Base-by-base conservation (phyloP, 2,888 invertebrate genomes). In the Drosophila subsilvestris region DNA sequence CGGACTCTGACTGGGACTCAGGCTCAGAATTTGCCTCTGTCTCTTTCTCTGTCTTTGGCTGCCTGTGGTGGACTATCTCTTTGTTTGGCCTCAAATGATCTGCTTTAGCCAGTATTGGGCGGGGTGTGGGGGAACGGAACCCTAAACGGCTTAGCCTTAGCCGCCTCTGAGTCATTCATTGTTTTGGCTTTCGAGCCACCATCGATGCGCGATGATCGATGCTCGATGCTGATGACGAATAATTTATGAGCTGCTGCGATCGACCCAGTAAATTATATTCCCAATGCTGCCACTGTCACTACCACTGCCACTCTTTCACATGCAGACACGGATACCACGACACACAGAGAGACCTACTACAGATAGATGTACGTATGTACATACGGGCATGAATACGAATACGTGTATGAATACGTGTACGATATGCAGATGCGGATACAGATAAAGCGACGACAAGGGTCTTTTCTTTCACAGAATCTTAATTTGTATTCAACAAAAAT, bases 401-500 rank as follows among this genome's bases (percentile, higher is more conserved):
- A 44, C 17, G 5, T 27, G 27, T 7, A 6, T 2, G 4, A n/a
- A n/a, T 37, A n/a, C 14, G 14, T 51, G n/a, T n/a, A 62, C 55
- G 56, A 43, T 69, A 71, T 71, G 63, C 72, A 72, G 63, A 71
- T 70, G 59, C 59, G 50, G 69, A 58, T 58, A 32, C 32, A 59
- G 68, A 47, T 65, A 45, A 47, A 47, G 25, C 48, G 54, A 25
- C 47, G 72, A 37, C 49, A 48, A 53, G 75, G 73, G 63, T 50
- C 68, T 60, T 70, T 78, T 78, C 78, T 71, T 66, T 43, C 66
- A 67, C 60, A 85, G 60, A 82, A 83, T 83, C 86, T 72, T 87
- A 87, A 83, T 83, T 80, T 72, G 66, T 69, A 65, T 72, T 63
- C 69, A 74, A 54, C 32, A 65, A 71, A 49, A 54, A 60, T 29